A percentile compares a stretch with the other conserved stretches of the same genome.
Evolutionary conservation across 2,113 vertebrate genomes (phyloP).

Genomic region (Peromyscus polionotus): DNA sequence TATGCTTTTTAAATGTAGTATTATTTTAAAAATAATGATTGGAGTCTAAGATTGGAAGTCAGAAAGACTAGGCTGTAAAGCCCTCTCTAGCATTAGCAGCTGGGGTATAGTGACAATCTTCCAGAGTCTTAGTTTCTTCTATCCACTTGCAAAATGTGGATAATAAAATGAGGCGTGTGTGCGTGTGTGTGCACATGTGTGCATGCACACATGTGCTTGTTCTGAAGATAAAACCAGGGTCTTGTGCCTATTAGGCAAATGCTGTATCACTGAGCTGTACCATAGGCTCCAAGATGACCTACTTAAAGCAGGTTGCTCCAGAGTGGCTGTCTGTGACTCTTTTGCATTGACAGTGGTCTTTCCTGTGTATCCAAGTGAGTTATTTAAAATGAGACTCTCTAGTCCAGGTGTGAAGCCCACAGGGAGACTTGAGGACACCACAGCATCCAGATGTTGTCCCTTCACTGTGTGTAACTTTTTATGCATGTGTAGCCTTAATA

Average conservation of each 20-base stretch:
- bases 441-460: neutral
- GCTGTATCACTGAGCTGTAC: neutral
- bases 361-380: neutral
- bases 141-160: neutral
- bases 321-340: neutral
- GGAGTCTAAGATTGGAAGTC: neutral
- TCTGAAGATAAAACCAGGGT: too few relatives aligned
- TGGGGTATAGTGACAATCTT: neutral
- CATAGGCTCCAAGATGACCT: neutral
- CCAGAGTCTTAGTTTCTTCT: conserved; percentile 8
- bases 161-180: neutral
- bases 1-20: neutral
- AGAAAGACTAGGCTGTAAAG: neutral
- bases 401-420: neutral
- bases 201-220: too few relatives aligned
- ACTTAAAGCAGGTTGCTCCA: neutral
- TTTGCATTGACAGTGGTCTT: neutral
- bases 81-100: neutral
- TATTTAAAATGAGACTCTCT: neutral
- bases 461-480: neutral
- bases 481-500: neutral
- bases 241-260: neutral
- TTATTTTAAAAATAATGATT: neutral
- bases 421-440: neutral
- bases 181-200: too few relatives aligned